A percentile compares a stretch with the other conserved stretches of the same genome.
Evolutionary conservation across 2,113 vertebrate species (phyloP).

Genomic region (Colistium nudipinnis): DNA sequence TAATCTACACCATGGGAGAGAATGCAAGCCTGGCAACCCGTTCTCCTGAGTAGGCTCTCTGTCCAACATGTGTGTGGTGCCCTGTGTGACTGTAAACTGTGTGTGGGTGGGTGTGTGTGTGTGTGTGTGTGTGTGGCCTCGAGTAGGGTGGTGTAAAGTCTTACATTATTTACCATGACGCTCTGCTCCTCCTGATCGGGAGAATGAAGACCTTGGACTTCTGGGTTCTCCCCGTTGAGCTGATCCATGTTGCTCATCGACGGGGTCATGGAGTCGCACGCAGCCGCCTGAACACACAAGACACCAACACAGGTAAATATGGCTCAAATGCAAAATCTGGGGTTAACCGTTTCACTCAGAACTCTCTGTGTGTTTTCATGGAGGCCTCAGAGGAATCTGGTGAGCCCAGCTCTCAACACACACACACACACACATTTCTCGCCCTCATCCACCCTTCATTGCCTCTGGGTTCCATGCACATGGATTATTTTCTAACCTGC

Average conservation of each 20-base stretch:
- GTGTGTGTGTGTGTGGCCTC: constrained; percentile 17
- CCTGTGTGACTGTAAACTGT: constrained; percentile 9
- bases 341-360: constrained; percentile 22
- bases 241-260: constrained; percentile 84
- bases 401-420: neutral
- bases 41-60: constrained; percentile 37
- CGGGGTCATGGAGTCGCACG: constrained; percentile 81
- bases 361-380: neutral
- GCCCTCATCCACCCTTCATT: constrained; percentile 41
- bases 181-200: constrained; percentile 66
- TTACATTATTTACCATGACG: constrained; percentile 66
- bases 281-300: constrained; percentile 49
- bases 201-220: constrained; percentile 70
- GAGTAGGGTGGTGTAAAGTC: neutral
- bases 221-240: constrained; percentile 81
- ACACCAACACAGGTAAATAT: constrained; percentile 27
- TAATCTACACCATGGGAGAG: constrained; percentile 41
- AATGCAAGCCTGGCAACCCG: constrained; percentile 43
- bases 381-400: neutral
- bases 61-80: constrained; percentile 28
- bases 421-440: constrained; percentile 21
- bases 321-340: constrained; percentile 4
- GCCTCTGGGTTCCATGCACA: constrained; percentile 16
- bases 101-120: constrained; percentile 8
- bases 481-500: constrained; percentile 27